Conservation (phyloP, 2,113 vertebrate genomes). For the Grammomys dolichurus region DNA sequence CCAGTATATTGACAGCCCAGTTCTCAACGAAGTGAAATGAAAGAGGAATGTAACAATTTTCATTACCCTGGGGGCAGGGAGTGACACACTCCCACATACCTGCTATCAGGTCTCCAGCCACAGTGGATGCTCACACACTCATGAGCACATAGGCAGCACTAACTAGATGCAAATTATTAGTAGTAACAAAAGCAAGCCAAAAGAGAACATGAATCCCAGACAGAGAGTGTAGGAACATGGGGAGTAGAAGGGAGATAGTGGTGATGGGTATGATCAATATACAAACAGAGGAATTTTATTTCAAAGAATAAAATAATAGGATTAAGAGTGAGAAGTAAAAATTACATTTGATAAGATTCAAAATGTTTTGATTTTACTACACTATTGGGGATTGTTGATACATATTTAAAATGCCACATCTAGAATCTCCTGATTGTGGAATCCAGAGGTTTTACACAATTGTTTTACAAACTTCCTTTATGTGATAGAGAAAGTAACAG, state of each 20-base stretch:
- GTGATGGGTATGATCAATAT: not conserved
- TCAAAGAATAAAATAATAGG: not conserved
- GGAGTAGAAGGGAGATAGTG: too few species aligned
- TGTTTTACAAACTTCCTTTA: not conserved
- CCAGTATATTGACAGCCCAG: not conserved
- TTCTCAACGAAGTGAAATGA: not conserved
- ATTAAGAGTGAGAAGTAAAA: not conserved
- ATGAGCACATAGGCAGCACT: not conserved
- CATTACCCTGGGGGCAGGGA: not conserved
- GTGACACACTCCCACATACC: not conserved
- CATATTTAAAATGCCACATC: slow-evolving; percentile 2
- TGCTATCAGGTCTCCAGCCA: not conserved
- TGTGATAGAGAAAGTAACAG: not conserved
- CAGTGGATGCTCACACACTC: not conserved
- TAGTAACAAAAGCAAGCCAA: too few species aligned
- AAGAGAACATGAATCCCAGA: not conserved
- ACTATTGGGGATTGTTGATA: not conserved
- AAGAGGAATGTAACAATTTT: not conserved
- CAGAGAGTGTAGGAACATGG: not conserved
- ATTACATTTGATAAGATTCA: not conserved
- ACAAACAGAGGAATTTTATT: too few species aligned
- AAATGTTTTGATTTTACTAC: slow-evolving; percentile 27
- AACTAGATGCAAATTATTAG: not conserved
- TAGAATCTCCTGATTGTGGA: not conserved
- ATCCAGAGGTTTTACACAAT: not conserved